Conservation (phyloP, 2,888 invertebrate genomes). For the Eupsilia transversa region DNA sequence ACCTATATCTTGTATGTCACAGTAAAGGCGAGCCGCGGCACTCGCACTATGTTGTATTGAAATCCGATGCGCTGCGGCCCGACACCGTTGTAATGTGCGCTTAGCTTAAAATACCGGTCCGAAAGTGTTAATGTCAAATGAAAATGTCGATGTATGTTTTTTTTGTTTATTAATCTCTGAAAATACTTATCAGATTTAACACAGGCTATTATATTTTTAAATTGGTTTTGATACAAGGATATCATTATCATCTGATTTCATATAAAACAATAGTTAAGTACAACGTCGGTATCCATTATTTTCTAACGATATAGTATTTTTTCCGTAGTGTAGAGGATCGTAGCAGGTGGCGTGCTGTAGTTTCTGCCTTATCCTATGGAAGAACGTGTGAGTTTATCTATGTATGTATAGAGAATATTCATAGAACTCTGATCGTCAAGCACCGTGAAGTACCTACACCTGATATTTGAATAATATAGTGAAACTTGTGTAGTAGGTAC, state of each 20-base stretch:
- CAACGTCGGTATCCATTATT: background rate
- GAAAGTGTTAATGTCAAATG: background rate
- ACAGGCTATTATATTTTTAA: background rate
- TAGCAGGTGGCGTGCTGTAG: background rate
- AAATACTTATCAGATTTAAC: background rate
- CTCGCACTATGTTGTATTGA: background rate
- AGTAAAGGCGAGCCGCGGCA: background rate
- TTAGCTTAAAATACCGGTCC: background rate
- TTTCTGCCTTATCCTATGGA: background rate
- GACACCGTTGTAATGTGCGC: background rate
- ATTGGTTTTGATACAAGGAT: background rate
- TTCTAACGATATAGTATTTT: constrained; percentile 18
- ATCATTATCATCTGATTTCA: background rate
- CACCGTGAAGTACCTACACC: background rate
- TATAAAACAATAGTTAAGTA: background rate
- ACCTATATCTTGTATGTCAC: background rate
- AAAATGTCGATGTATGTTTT: background rate
- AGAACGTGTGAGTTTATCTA: background rate
- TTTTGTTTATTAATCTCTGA: background rate
- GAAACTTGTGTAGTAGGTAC: background rate
- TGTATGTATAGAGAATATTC: background rate
- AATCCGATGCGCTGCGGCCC: background rate
- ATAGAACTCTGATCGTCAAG: constrained; percentile 9
- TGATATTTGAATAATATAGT: background rate
- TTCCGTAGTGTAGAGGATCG: background rate